These are phyloP conservation scores for Sitta europaea DNA, from an alignment of 2,113 vertebrate genomes.

Conservation along the genomic window DNA sequence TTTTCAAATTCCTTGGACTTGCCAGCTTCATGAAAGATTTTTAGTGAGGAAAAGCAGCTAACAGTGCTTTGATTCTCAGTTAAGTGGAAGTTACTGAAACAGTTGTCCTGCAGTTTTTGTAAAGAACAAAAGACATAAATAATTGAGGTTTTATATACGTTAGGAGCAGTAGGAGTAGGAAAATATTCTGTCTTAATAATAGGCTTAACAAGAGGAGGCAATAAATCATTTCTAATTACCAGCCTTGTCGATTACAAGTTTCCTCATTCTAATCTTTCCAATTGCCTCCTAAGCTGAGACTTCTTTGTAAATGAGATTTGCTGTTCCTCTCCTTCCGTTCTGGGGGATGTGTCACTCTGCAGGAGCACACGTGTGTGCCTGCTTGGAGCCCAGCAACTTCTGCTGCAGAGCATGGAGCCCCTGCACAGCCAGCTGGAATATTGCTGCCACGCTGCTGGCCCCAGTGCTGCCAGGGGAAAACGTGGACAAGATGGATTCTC, in stretches of 20 bases:
- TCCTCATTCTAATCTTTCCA: slow-evolving; percentile 18
- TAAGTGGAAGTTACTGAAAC: slow-evolving; percentile 10
- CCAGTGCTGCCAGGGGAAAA: not conserved
- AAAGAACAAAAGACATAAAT: not conserved
- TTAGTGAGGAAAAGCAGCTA: not conserved
- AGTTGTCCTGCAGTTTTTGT: slow-evolving; percentile 13
- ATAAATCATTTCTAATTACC: slow-evolving; percentile 57
- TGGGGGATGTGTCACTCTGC: not conserved
- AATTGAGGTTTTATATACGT: not conserved
- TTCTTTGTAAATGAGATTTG: slow-evolving; percentile 12
- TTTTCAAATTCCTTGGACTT: not conserved
- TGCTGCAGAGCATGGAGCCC: not conserved
- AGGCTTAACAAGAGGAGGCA: slow-evolving; percentile 38
- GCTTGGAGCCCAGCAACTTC: not conserved
- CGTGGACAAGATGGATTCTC: not conserved
- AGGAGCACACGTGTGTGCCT: not conserved
- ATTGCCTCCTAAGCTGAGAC: slow-evolving; percentile 3
- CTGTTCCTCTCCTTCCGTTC: not conserved
- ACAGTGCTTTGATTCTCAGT: not conserved
- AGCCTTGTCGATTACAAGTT: slow-evolving; percentile 10
- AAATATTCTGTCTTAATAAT: slow-evolving; percentile 41
- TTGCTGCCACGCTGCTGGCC: not conserved
- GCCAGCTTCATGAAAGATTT: not conserved
- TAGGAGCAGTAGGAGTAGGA: not conserved
- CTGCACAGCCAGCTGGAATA: not conserved